Conservation (phyloP, 2,797 vertebrate species). For the Tolypeutes matacus region DNA sequence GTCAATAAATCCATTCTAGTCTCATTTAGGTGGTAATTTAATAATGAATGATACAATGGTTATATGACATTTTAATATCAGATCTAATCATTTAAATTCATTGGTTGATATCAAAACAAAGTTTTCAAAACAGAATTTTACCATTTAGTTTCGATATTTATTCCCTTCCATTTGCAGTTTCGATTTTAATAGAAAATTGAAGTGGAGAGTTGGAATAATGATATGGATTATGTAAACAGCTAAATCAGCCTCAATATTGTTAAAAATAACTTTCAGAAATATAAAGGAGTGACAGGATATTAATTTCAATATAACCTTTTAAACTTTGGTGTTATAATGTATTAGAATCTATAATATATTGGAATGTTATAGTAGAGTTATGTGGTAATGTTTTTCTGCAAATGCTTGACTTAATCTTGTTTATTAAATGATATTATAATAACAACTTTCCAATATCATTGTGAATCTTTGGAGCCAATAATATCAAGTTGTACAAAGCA, state of each 20-base stretch:
- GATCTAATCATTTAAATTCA: neutral
- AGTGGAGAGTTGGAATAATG: constrained; percentile 11
- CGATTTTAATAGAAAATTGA: constrained; percentile 29
- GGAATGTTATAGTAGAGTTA: neutral
- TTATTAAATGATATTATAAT: constrained; percentile 2
- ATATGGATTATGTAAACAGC: neutral
- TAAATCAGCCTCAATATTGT: neutral
- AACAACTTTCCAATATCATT: neutral
- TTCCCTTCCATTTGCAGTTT: neutral
- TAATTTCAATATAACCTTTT: neutral
- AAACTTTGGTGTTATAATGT: neutral
- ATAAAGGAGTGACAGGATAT: neutral
- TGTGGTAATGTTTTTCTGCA: neutral
- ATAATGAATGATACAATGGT: constrained; percentile 37
- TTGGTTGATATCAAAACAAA: neutral
- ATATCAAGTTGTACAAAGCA: neutral
- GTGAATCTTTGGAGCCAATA: neutral
- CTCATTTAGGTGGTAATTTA: constrained; percentile 34
- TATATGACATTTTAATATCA: constrained; percentile 13
- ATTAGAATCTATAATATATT: neutral
- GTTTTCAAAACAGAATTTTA: neutral
- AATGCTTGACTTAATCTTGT: neutral
- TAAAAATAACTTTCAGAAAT: neutral
- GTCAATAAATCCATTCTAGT: neutral
- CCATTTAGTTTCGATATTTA: neutral